Percentiles rank a stretch among this genome's conserved stretches.
phyloP scores from a whole-genome alignment of 2,797 vertebrate genomes.

The Martes flavigula region DNA sequence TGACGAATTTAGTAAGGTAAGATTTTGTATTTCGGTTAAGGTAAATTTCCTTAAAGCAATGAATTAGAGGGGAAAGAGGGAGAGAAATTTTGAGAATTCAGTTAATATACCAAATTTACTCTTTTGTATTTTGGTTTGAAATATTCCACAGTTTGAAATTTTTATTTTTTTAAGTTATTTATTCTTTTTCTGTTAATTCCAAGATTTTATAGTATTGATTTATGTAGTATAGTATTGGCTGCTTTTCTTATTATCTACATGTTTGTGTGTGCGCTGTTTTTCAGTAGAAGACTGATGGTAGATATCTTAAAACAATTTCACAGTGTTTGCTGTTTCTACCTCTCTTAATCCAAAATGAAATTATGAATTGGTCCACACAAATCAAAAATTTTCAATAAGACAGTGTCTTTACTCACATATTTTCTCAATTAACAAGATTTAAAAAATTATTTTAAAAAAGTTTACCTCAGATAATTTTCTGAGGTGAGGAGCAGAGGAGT shows the following conservation, averaged over 20 bases:
- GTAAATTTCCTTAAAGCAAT: slow-evolving; percentile 57
- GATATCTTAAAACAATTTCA: slow-evolving; percentile 45
- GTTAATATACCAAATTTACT: not conserved
- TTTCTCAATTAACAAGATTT: not conserved
- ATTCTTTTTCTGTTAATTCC: not conserved
- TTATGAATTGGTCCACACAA: not conserved
- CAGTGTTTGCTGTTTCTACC: not conserved
- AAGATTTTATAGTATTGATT: not conserved
- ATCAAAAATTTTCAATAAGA: slow-evolving; percentile 20
- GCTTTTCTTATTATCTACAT: not conserved
- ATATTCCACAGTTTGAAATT: not conserved
- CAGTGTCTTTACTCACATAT: not conserved
- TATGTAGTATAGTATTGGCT: not conserved
- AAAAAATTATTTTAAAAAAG: not conserved
- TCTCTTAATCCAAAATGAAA: slow-evolving; percentile 54
- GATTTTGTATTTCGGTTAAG: slow-evolving; percentile 73
- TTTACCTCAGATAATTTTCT: not conserved
- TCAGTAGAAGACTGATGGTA: slow-evolving; percentile 23
- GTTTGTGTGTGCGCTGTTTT: not conserved
- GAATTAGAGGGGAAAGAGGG: not conserved
- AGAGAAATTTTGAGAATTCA: not conserved
- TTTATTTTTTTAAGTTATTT: slow-evolving; percentile 43
- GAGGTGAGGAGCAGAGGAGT: not conserved
- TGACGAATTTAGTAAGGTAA: slow-evolving; percentile 99
- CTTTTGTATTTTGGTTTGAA: not conserved